Conservation (phyloP, 2,888 invertebrate species). For the Stenodera caucasica region DNA sequence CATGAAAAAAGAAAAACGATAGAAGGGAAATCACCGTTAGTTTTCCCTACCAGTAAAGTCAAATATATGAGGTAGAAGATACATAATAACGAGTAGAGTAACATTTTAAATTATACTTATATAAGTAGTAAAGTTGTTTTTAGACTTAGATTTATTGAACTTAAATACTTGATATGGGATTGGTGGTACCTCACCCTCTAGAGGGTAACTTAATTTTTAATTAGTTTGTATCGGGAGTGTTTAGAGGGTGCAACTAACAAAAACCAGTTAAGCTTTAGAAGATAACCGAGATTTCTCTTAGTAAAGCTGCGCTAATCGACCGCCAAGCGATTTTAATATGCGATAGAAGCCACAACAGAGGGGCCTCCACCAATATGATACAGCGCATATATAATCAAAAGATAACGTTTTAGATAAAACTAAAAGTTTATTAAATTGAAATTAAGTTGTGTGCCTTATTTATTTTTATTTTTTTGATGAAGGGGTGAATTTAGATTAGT, state of each 20-base stretch:
- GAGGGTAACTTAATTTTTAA: constrained; percentile 6
- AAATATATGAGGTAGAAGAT: constrained; percentile 37
- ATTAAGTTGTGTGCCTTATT: not conserved
- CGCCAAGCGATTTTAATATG: constrained; percentile 9
- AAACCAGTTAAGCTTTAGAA: constrained; percentile 8
- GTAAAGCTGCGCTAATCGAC: constrained; percentile 10
- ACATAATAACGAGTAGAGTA: constrained; percentile 24
- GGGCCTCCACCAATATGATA: not conserved
- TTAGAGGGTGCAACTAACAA: not conserved
- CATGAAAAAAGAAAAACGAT: not conserved
- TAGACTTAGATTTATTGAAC: too few relatives aligned
- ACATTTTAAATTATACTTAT: constrained; percentile 27
- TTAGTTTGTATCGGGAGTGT: constrained; percentile 3
- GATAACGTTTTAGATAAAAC: not conserved
- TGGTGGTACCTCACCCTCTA: not conserved
- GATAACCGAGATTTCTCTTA: constrained; percentile 5
- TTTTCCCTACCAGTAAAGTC: constrained; percentile 32
- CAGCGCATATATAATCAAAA: constrained; percentile 2
- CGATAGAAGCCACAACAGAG: constrained; percentile 4
- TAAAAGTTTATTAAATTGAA: constrained; percentile 1
- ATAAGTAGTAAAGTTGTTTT: too few relatives aligned
- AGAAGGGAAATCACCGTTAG: constrained; percentile 19
- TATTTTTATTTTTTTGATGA: not conserved
- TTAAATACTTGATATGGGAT: not conserved
- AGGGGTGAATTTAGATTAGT: too few relatives aligned